Percentiles rank a stretch among this genome's conserved stretches.
Evolutionary conservation across 2,888 invertebrate species (phyloP).

Genomic region (Tetheella fluctuosa): DNA sequence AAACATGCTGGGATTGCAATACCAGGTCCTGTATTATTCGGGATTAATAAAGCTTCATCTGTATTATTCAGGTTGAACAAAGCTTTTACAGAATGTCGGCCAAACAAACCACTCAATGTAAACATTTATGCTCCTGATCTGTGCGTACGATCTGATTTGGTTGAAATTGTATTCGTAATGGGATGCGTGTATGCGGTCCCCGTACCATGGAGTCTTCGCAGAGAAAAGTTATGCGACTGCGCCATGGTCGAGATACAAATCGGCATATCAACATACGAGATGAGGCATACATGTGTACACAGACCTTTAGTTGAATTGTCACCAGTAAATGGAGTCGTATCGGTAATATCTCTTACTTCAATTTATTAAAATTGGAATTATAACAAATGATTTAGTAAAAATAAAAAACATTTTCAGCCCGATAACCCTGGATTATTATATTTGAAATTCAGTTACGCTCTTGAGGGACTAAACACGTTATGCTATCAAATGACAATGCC

Average conservation of each 20-base stretch:
- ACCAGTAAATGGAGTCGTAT: slow-evolving; percentile 63
- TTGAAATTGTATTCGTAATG: slow-evolving; percentile 68
- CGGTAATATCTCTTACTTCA: slow-evolving; percentile 46
- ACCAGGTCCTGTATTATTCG: too few species aligned
- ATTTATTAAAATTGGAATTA: background rate
- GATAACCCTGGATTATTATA: slow-evolving; percentile 56
- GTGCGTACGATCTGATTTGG: slow-evolving; percentile 54
- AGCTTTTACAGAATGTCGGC: slow-evolving; percentile 64
- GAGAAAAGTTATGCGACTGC: slow-evolving; percentile 76
- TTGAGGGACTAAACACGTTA: slow-evolving; percentile 59
- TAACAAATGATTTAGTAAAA: background rate
- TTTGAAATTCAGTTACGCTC: slow-evolving; percentile 59
- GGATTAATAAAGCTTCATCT: background rate
- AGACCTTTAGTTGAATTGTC: slow-evolving; percentile 61
- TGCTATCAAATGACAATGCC: slow-evolving; percentile 71
- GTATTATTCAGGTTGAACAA: slow-evolving; percentile 62
- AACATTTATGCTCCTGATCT: slow-evolving; percentile 71
- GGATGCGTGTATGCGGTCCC: slow-evolving; percentile 64
- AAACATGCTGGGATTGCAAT: too few species aligned
- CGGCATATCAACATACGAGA: slow-evolving; percentile 71
- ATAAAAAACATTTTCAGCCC: slow-evolving; percentile 50
- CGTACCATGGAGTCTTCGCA: slow-evolving; percentile 66
- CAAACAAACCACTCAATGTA: slow-evolving; percentile 60
- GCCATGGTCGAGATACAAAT: slow-evolving; percentile 69
- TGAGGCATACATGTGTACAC: slow-evolving; percentile 71